Base-by-base conservation (phyloP, 2,113 vertebrate species). In the Hypocryptadius cinnamomeus region DNA sequence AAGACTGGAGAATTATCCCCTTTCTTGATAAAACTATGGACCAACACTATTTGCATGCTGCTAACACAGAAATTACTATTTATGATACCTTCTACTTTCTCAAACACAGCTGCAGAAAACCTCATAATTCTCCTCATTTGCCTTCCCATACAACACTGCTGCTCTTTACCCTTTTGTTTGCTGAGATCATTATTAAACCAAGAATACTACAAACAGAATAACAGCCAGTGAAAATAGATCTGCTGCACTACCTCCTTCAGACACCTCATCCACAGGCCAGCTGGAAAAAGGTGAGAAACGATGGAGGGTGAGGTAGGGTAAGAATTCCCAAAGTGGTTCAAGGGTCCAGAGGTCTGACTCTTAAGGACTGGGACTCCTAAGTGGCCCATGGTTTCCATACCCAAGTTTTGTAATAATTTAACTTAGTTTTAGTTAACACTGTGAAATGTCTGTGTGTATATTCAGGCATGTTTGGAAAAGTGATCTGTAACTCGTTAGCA, bases 271-370 rank as follows among this genome's bases (percentile, higher is more conserved):
- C 48, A 40, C 3, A 0, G 57, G 33, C 10, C 45, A 44, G 65
- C 44, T 59, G 39, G n/a, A n/a, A n/a, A n/a, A n/a, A n/a, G n/a
- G n/a, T 6, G 3, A 13, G 12, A 10, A 59, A 71, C 48, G n/a
- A 0, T 7, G 35, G 39, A 71, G 3, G 5, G 7, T 35, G 54
- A 76, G 60, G 50, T 9, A 79, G 12, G 31, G 40, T 27, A 76
- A 65, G 25, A 66, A 18, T 63, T 69, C 39, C 47, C 27, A 8
- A 85, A 63, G 30, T 22, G 40, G 6, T 45, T 57, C 42, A 69
- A 27, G 0, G 2, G 51, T 56, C 39, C 42, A 11, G 15, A 25
- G 89, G 15, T 35, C 19, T 1, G 1, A 25, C 30, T 85, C 28
- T 8, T 24, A 56, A 57, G 11, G 42, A 35, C 30, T 28, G 39